phyloP scores from a whole-genome alignment of 2,797 vertebrate genomes.

The Sebastiscus tertius region DNA sequence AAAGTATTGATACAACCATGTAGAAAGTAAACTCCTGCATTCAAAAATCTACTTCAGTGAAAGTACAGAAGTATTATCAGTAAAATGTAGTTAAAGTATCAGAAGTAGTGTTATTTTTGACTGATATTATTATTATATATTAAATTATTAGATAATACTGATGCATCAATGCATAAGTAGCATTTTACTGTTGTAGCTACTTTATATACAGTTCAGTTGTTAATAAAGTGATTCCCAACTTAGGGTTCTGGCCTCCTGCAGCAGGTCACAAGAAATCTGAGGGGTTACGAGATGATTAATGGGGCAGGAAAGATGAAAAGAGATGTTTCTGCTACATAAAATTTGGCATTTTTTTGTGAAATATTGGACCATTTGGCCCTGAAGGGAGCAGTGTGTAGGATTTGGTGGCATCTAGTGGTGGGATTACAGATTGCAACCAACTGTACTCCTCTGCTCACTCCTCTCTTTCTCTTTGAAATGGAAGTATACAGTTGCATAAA shows the following conservation, averaged over 20 bases:
- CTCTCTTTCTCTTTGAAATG: background rate
- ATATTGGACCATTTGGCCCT: background rate
- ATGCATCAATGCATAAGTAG: background rate
- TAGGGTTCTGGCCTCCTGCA: background rate
- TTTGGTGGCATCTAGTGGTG: background rate
- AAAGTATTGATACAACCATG: background rate
- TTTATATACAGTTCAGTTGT: background rate
- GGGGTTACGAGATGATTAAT: background rate
- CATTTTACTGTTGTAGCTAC: background rate
- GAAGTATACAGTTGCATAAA: background rate
- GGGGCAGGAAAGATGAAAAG: background rate
- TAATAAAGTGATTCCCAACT: background rate
- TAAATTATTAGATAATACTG: background rate
- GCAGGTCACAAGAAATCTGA: background rate
- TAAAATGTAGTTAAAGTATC: background rate
- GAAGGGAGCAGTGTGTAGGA: background rate
- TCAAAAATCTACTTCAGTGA: background rate
- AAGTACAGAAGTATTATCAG: background rate
- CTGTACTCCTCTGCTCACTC: accelerated
- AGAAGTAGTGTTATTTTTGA: too few species aligned
- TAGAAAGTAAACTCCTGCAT: background rate
- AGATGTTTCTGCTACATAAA: background rate
- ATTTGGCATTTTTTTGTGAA: background rate
- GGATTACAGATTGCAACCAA: background rate
- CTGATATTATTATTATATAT: background rate